Evolutionary conservation across 2,888 invertebrate species (phyloP).

Genomic region (Operophtera brumata): DNA sequence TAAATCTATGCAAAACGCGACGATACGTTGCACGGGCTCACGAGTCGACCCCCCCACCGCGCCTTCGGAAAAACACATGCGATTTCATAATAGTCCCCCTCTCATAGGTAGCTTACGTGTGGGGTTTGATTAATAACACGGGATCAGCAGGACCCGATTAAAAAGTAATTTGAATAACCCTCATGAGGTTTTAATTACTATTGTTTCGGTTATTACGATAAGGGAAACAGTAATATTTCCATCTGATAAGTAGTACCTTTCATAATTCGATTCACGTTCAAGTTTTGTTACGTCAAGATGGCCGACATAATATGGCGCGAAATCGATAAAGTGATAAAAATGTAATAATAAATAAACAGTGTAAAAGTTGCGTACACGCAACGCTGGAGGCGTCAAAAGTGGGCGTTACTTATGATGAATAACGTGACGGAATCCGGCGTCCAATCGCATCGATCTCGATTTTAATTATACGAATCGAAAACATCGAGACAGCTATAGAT

Average conservation of each 20-base stretch:
- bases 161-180: conserved; percentile 48
- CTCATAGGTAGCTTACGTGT: conserved; percentile 40
- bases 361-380: conserved; percentile 66
- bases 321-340: conserved; percentile 54
- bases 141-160: conserved; percentile 54
- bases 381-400: conserved; percentile 78
- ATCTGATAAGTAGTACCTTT: conserved; percentile 18
- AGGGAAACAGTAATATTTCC: conserved; percentile 12
- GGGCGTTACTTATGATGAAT: conserved; percentile 74
- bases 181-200: conserved; percentile 31
- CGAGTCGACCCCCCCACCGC: conserved; percentile 56
- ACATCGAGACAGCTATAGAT: conserved; percentile 72
- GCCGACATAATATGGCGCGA: conserved; percentile 51
- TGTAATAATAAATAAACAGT: conserved; percentile 63
- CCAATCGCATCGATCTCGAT: conserved; percentile 77
- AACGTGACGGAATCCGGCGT: conserved; percentile 75
- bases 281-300: conserved; percentile 47
- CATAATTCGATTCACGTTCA: conserved; percentile 29
- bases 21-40: conserved; percentile 74
- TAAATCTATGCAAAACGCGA: conserved; percentile 80
- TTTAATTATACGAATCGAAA: conserved; percentile 79
- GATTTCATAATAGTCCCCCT: conserved; percentile 63
- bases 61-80: conserved; percentile 65
- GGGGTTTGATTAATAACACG: conserved; percentile 63
- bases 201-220: conserved; percentile 9